These are phyloP conservation scores for Mimumesa dahlbomi DNA, from an alignment of 2,888 invertebrate genomes.

Conservation along the genomic window DNA sequence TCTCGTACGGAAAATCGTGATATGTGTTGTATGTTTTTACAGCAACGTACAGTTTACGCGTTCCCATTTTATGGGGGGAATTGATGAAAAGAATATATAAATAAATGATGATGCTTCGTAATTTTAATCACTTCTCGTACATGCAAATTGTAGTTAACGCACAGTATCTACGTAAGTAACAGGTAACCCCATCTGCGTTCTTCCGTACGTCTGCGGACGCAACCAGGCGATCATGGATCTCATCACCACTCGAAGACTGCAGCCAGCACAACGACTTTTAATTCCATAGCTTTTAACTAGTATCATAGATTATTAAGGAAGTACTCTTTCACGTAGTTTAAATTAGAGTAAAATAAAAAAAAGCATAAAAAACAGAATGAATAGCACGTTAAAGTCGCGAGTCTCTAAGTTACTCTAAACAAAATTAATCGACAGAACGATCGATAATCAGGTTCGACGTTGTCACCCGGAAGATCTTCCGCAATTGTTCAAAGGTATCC, in stretches of 20 bases:
- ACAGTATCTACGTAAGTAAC: background rate
- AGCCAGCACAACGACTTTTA: constrained; percentile 35
- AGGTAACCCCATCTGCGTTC: background rate
- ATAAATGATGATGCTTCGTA: constrained; percentile 14
- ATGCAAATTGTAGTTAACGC: constrained; percentile 4
- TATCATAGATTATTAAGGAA: constrained; percentile 34
- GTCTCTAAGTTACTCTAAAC: constrained; percentile 9
- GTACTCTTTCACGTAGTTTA: constrained; percentile 24
- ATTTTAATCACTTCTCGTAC: constrained; percentile 10
- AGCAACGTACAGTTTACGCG: no score
- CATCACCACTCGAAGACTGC: constrained; percentile 48
- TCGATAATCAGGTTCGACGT: constrained; percentile 39
- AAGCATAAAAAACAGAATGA: no score
- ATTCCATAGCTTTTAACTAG: constrained; percentile 31
- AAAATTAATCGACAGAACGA: background rate
- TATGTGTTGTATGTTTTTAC: no score
- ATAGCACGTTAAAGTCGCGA: background rate
- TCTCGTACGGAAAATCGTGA: no score
- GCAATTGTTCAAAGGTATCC: constrained; percentile 52
- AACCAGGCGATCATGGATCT: constrained; percentile 16
- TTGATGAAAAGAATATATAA: no score
- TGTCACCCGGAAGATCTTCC: constrained; percentile 53
- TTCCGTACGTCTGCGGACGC: constrained; percentile 15
- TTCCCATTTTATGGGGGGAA: no score
- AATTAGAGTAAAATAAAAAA: constrained; percentile 1